phyloP scores from a whole-genome alignment of 2,113 vertebrate genomes.

The Tychaedon coryphoeus region DNA sequence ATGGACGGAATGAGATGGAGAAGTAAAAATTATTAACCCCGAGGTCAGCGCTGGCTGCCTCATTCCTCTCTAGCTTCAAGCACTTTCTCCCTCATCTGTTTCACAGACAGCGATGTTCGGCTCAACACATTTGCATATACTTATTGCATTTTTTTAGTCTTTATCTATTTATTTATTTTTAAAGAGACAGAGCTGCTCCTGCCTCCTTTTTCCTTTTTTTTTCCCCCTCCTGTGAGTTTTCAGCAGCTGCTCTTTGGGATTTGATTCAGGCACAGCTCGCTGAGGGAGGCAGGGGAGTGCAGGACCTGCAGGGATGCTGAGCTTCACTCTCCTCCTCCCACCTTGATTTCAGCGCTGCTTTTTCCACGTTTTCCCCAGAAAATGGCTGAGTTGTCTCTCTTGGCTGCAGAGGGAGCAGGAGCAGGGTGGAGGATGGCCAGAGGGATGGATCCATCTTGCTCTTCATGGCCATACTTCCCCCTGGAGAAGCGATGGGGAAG shows the following conservation, averaged over 20 bases:
- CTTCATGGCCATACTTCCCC: not conserved
- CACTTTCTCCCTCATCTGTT: constrained; percentile 88
- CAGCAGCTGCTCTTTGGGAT: not conserved
- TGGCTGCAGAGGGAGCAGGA: not conserved
- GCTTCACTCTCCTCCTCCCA: not conserved
- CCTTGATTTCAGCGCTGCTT: not conserved
- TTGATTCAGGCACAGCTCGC: not conserved
- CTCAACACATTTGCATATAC: constrained; percentile 91
- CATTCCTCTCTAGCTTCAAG: constrained; percentile 89
- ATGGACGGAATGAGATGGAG: constrained; percentile 86
- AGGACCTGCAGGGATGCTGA: not conserved
- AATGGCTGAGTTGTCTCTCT: not conserved
- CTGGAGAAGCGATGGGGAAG: not conserved
- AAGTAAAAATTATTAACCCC: constrained; percentile 96
- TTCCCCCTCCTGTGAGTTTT: not conserved
- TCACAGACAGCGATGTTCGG: constrained; percentile 87
- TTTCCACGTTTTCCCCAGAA: not conserved
- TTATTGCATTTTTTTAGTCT: constrained; percentile 78
- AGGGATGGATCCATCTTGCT: not conserved
- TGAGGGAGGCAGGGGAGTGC: not conserved
- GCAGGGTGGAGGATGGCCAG: not conserved
- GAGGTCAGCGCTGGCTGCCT: constrained; percentile 85
- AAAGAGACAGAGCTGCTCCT: constrained; percentile 48
- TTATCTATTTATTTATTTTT: constrained; percentile 69
- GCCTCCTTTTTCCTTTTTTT: not conserved